Evolutionary conservation across 92 coral and sea anemone species (phyloP).

Genomic region (Epizoanthus ramosus): DNA sequence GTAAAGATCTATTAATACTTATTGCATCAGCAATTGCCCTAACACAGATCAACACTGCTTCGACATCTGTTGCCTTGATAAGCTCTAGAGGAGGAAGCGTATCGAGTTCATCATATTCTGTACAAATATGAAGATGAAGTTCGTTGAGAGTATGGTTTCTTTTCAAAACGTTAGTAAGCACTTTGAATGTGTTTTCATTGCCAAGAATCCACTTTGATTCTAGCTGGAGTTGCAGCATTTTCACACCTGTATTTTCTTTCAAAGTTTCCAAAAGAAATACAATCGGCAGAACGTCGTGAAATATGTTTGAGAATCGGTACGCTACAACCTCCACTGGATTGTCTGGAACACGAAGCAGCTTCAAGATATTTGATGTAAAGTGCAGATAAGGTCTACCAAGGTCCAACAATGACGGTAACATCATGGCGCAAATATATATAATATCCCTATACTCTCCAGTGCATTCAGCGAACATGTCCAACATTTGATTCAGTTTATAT

Average conservation of each 20-base stretch:
- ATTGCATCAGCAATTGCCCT: neutral
- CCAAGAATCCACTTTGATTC: neutral
- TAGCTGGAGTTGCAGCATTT: neutral
- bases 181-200: neutral
- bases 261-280: neutral
- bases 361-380: neutral
- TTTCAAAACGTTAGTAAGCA: neutral
- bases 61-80: neutral
- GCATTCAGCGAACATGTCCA: neutral
- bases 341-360: neutral
- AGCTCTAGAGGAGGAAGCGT: neutral
- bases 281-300: neutral
- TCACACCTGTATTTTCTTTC: neutral
- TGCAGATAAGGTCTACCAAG: neutral
- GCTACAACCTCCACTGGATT: neutral
- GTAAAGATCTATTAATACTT: neutral
- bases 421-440: neutral
- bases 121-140: neutral
- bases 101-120: neutral
- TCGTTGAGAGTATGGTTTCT: neutral
- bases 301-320: neutral
- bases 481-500: neutral
- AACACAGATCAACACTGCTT: neutral
- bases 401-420: neutral
- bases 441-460: neutral